Conservation (phyloP, 2,113 vertebrate genomes). For the Myotis lucifugus region DNA sequence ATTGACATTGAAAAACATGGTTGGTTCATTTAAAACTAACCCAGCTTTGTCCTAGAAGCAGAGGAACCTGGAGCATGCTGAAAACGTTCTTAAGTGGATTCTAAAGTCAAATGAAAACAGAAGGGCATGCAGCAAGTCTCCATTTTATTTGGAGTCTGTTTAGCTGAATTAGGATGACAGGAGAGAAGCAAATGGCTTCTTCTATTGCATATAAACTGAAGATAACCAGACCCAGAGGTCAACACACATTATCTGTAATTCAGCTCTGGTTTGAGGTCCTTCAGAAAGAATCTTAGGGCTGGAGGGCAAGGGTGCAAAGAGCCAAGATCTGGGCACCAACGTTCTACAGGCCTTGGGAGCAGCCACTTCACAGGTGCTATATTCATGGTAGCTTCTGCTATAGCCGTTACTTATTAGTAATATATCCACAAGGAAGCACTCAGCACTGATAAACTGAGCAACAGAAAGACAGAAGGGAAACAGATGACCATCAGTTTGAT, state of each 20-base stretch:
- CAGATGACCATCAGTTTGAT: neutral
- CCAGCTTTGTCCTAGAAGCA: neutral
- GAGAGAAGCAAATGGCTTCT: neutral
- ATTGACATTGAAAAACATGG: neutral
- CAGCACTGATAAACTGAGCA: neutral
- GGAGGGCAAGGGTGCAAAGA: neutral
- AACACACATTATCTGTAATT: neutral
- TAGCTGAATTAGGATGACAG: neutral
- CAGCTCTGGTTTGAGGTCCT: neutral
- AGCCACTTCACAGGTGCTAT: neutral
- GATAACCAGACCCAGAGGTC: neutral
- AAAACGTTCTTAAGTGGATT: neutral
- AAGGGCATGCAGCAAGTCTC: neutral
- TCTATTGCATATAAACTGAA: neutral
- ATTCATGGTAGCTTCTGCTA: neutral
- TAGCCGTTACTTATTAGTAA: neutral
- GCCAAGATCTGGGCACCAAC: neutral
- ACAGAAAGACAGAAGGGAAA: neutral
- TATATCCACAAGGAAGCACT: neutral
- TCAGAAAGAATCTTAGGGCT: neutral
- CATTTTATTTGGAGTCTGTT: neutral
- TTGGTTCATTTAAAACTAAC: constrained; percentile 17
- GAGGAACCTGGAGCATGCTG: neutral
- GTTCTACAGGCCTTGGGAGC: accelerated
- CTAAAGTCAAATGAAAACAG: neutral